Conservation (phyloP, 2,797 vertebrate species). For the Melopsittacus undulatus region DNA sequence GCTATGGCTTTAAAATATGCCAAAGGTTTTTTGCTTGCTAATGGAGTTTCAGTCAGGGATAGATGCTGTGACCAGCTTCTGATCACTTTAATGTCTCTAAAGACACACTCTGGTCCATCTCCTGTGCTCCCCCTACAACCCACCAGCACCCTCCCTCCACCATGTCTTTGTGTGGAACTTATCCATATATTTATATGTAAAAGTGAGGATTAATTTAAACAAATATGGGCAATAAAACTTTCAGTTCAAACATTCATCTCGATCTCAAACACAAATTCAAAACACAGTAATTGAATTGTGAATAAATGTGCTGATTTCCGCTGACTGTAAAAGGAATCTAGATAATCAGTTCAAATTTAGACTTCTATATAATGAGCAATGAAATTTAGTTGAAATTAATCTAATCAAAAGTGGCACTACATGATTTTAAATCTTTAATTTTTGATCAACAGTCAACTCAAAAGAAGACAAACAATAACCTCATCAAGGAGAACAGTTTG, state of each 20-base stretch:
- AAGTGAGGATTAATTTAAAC: not conserved
- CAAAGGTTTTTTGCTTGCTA: not conserved
- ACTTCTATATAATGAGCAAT: not conserved
- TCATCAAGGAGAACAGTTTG: not conserved
- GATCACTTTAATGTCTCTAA: not conserved
- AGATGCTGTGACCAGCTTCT: not conserved
- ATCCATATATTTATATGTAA: not conserved
- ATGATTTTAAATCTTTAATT: not conserved
- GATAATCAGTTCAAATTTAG: not conserved
- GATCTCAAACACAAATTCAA: not conserved
- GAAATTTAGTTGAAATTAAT: not conserved
- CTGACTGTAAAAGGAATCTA: not conserved
- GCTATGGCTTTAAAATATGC: not conserved
- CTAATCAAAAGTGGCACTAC: not conserved
- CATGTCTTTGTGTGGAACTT: not conserved
- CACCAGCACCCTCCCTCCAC: fast-evolving
- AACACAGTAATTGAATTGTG: not conserved
- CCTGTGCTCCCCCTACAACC: not conserved
- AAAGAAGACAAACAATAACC: not conserved
- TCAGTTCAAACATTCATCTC: not conserved
- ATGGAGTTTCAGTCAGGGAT: not conserved
- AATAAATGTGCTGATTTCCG: not conserved
- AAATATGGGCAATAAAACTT: not conserved
- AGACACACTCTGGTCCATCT: not conserved
- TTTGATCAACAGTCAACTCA: not conserved